phyloP scores from a whole-genome alignment of 1,140 invertebrate species.

The Psix sp. region DNA sequence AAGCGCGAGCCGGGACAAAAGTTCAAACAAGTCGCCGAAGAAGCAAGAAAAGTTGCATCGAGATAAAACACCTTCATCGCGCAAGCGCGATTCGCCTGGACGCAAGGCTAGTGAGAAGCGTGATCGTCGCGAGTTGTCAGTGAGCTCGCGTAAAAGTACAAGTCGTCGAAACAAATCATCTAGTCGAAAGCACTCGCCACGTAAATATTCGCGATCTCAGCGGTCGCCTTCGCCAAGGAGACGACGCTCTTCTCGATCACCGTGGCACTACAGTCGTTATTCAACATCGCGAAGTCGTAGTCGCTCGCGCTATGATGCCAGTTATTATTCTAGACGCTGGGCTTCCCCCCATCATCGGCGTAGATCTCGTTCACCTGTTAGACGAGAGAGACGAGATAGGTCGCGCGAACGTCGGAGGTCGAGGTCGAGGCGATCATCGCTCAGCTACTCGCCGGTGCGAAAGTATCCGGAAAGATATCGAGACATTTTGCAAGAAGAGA shows the following conservation, averaged over 20 bases:
- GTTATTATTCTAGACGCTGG: conserved; percentile 58
- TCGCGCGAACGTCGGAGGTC: conserved; percentile 63
- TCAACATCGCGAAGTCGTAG: conserved; percentile 68
- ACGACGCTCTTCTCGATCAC: conserved; percentile 56
- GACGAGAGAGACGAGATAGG: conserved; percentile 56
- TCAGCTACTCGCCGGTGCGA: conserved; percentile 82
- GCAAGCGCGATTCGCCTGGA: conserved; percentile 61
- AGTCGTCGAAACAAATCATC: conserved; percentile 60
- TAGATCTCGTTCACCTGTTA: conserved; percentile 50
- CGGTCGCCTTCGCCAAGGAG: conserved; percentile 66
- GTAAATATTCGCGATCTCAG: conserved; percentile 65
- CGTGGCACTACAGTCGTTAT: conserved; percentile 64
- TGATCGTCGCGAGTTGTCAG: conserved; percentile 55
- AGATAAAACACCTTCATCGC: conserved; percentile 55
- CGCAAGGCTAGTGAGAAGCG: conserved; percentile 33
- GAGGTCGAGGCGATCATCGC: conserved; percentile 77
- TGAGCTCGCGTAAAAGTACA: conserved; percentile 35
- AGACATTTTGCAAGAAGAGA: conserved; percentile 77
- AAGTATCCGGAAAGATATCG: conserved; percentile 81
- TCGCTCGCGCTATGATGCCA: conserved; percentile 63
- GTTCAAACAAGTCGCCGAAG: conserved; percentile 61
- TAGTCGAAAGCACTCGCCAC: conserved; percentile 55
- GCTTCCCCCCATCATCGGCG: conserved; percentile 50
- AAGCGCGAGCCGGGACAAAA: conserved; percentile 20
- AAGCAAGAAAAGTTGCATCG: conserved; percentile 59